These are phyloP conservation scores for Drosophila falleni DNA, from an alignment of 2,888 invertebrate genomes.

Conservation along the genomic window DNA sequence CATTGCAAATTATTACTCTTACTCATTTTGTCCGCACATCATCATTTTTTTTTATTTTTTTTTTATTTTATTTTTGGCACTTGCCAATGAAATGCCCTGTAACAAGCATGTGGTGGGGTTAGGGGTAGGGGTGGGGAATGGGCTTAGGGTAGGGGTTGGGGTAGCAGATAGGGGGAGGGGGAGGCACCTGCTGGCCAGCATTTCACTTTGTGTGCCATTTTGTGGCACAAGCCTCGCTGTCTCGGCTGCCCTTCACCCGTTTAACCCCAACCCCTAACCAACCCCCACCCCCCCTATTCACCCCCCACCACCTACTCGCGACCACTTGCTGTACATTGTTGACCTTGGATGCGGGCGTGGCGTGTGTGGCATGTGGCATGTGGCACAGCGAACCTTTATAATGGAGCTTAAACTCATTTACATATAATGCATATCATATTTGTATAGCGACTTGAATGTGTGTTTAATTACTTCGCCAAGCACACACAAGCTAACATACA, in stretches of 20 bases:
- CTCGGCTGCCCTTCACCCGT: slow-evolving; percentile 44
- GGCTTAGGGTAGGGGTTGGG: background rate
- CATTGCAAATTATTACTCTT: slow-evolving; percentile 49
- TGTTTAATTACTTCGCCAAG: slow-evolving; percentile 63
- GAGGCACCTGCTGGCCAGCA: slow-evolving; percentile 13
- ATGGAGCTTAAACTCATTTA: slow-evolving; percentile 67
- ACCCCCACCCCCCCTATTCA: too few species aligned
- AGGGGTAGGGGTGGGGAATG: background rate
- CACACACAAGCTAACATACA: slow-evolving; percentile 24
- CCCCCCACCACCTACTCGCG: background rate
- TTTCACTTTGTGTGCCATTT: slow-evolving; percentile 30
- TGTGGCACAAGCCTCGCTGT: slow-evolving; percentile 21
- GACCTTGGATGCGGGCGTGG: slow-evolving; percentile 45
- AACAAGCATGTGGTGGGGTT: background rate
- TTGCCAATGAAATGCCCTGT: slow-evolving; percentile 39
- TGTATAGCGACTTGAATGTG: slow-evolving; percentile 64
- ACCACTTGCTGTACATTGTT: slow-evolving; percentile 14
- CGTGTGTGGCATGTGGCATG: slow-evolving; percentile 36
- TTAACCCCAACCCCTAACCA: background rate
- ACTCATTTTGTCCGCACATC: slow-evolving; percentile 30
- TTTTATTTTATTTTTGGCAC: slow-evolving; percentile 30
- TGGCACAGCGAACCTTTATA: slow-evolving; percentile 53
- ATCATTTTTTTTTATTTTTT: slow-evolving; percentile 13
- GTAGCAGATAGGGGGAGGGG: background rate
- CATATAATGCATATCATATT: slow-evolving; percentile 67